Conservation (phyloP, 2,797 vertebrate genomes). For the Decapterus maruadsi region DNA sequence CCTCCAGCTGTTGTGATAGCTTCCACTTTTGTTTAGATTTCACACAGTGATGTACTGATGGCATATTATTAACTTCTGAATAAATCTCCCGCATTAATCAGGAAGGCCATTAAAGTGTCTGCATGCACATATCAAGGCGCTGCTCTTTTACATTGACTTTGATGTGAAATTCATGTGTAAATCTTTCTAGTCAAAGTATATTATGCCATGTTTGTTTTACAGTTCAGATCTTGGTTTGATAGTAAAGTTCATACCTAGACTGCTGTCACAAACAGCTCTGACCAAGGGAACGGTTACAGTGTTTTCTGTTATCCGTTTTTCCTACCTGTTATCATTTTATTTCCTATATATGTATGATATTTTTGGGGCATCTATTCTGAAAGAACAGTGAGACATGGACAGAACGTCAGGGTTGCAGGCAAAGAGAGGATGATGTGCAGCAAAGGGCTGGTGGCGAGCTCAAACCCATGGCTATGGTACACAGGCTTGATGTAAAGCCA, state of each 20-base stretch:
- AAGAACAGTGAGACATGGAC: too few species aligned
- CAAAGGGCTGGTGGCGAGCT: too few species aligned
- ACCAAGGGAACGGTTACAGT: too few species aligned
- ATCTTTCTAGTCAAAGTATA: neutral
- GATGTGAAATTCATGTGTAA: neutral
- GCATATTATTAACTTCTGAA: neutral
- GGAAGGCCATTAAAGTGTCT: neutral
- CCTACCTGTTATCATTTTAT: too few species aligned
- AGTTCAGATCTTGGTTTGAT: neutral
- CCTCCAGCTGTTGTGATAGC: constrained; percentile 21
- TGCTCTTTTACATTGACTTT: neutral
- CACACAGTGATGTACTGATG: neutral
- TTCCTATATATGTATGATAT: too few species aligned
- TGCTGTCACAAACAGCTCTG: too few species aligned
- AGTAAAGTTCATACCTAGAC: neutral
- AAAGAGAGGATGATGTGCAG: too few species aligned
- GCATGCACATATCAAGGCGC: neutral
- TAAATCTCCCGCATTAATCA: neutral
- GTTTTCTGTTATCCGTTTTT: too few species aligned
- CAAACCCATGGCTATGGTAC: too few species aligned
- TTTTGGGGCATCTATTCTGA: too few species aligned
- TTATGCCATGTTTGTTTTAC: neutral
- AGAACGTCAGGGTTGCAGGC: too few species aligned
- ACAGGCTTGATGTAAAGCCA: too few species aligned
- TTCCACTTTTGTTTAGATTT: constrained; percentile 19